Percentiles rank a stretch among this genome's conserved stretches.
These are phyloP conservation scores for Halichondria panicea DNA, from an alignment of 37 sponge, comb jelly and placozoan species.

Conservation along the genomic window DNA sequence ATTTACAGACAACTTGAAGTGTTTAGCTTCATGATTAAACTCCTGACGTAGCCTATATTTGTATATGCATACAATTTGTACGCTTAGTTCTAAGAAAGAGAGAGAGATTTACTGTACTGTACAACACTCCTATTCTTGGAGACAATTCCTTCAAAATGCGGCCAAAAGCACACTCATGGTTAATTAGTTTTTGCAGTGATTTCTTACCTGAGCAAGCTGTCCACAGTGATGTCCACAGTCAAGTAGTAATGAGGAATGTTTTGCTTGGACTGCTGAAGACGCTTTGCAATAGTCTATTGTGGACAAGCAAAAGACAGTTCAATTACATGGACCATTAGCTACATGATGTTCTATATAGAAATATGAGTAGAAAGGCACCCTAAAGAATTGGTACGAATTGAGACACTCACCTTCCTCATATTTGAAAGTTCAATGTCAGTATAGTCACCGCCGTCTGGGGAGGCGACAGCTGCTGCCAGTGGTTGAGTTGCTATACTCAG, in stretches of 20 bases:
- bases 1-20: slow-evolving; percentile 86
- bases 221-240: slow-evolving; percentile 77
- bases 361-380: background rate
- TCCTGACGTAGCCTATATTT: slow-evolving; percentile 48
- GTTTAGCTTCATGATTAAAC: slow-evolving; percentile 51
- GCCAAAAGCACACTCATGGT: background rate
- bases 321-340: background rate
- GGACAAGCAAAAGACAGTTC: background rate
- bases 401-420: slow-evolving; percentile 82
- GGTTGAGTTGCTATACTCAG: slow-evolving; percentile 2
- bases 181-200: background rate
- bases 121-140: background rate
- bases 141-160: background rate
- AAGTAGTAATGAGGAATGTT: slow-evolving; percentile 96
- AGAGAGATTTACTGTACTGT: background rate
- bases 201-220: slow-evolving; percentile 53
- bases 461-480: slow-evolving; percentile 11
- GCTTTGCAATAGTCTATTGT: slow-evolving; percentile 46
- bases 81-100: background rate
- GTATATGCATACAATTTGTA: too few species aligned
- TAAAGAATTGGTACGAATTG: background rate
- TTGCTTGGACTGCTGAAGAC: slow-evolving; percentile 81
- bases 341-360: background rate
- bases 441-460: slow-evolving; percentile 33
- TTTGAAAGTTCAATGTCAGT: slow-evolving; percentile 77